Evolutionary conservation across 2,797 vertebrate genomes (phyloP).

Genomic region (Anguilla marmorata): DNA sequence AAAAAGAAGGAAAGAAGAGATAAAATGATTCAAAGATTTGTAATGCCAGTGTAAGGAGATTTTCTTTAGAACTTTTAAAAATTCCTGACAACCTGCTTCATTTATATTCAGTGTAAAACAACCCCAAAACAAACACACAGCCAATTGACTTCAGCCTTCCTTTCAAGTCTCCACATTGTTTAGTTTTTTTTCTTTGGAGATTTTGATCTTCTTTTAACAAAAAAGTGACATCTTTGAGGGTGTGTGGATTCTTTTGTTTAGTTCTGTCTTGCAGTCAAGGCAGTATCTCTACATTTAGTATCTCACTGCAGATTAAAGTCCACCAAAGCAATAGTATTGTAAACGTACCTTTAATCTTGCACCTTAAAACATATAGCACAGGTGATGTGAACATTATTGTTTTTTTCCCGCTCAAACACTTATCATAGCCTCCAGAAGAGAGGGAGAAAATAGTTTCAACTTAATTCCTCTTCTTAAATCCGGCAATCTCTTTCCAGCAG

Average conservation of each 20-base stretch:
- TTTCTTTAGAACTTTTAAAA: not conserved
- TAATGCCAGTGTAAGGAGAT: not conserved
- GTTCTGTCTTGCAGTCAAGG: not conserved
- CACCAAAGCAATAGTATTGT: not conserved
- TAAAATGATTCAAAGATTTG: conserved; percentile 19
- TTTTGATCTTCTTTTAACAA: not conserved
- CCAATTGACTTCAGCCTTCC: not conserved
- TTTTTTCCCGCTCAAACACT: not conserved
- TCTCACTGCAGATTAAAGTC: not conserved
- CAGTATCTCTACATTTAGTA: not conserved
- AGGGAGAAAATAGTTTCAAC: conserved; percentile 8
- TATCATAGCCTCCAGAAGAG: not conserved
- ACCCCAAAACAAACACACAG: not conserved
- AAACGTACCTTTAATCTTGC: not conserved
- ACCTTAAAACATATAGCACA: not conserved
- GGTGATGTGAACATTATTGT: not conserved
- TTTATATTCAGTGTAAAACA: conserved; percentile 6
- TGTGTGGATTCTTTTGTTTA: not conserved
- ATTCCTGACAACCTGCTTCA: not conserved
- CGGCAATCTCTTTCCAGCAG: not conserved
- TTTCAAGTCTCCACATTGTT: not conserved
- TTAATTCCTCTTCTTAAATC: conserved; percentile 4
- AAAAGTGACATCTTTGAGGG: not conserved
- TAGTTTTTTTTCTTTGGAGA: not conserved
- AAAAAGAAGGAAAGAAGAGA: not conserved